A percentile compares a stretch with the other conserved stretches of the same genome.
Conservation (phyloP, 2,797 vertebrate species). For the Paguma larvata region DNA sequence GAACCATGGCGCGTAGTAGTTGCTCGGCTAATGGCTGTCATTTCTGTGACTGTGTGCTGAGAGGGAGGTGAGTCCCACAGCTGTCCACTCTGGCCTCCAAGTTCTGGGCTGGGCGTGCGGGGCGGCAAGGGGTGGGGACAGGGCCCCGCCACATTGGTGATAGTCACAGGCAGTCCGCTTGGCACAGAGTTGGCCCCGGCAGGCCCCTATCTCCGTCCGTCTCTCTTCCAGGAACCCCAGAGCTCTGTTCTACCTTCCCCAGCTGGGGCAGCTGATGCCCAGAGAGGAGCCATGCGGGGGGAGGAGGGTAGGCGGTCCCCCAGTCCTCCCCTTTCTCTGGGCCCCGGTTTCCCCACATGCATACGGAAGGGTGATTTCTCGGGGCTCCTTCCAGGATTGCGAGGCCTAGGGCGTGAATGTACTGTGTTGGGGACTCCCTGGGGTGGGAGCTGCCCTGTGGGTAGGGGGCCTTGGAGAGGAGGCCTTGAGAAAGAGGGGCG, state of each 20-base stretch:
- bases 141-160: neutral
- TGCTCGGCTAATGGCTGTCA: neutral
- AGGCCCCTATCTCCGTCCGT: neutral
- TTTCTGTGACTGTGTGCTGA: neutral
- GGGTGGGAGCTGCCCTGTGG: neutral
- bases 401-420: neutral
- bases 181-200: neutral
- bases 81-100: neutral
- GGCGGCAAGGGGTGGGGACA: accelerated
- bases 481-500: neutral
- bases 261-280: neutral
- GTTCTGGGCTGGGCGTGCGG: neutral
- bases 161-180: neutral
- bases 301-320: accelerated
- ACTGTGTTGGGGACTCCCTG: neutral
- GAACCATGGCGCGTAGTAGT: neutral
- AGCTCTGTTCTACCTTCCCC: too few relatives aligned
- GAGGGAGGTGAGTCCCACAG: neutral
- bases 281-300: neutral
- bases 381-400: neutral
- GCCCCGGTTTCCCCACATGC: neutral
- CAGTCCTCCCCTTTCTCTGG: neutral
- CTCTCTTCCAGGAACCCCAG: neutral
- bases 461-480: neutral
- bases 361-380: neutral